A percentile compares a stretch with the other conserved stretches of the same genome.
These are phyloP conservation scores for Temnothorax ravouxi DNA, from an alignment of 2,888 invertebrate species.

Conservation along the genomic window DNA sequence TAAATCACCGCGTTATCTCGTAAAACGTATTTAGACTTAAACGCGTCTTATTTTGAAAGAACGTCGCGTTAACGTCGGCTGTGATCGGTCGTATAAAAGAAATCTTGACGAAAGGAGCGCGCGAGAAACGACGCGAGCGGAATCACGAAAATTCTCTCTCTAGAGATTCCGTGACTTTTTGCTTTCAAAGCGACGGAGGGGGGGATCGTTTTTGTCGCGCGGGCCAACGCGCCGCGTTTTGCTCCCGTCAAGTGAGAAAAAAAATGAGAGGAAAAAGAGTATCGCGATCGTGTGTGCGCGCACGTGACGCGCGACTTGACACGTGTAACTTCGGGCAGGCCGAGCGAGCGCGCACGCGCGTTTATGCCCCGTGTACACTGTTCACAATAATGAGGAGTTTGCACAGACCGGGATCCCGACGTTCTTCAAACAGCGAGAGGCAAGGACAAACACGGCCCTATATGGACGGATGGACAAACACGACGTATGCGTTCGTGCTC, in stretches of 20 bases:
- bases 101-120: not conserved
- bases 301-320: conserved; percentile 59
- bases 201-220: not conserved
- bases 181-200: not conserved
- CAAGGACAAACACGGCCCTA: conserved; percentile 83
- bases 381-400: conserved; percentile 85
- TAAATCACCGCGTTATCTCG: conserved; percentile 25
- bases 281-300: conserved; percentile 11
- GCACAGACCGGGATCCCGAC: conserved; percentile 84
- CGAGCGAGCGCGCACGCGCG: conserved; percentile 60
- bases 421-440: conserved; percentile 85
- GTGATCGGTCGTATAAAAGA: not conserved
- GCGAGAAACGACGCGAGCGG: not conserved
- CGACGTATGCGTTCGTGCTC: conserved; percentile 59
- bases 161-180: not conserved
- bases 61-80: too few species aligned
- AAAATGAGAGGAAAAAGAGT: not conserved
- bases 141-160: conserved; percentile 10
- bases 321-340: conserved; percentile 64
- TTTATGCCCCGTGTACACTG: conserved; percentile 75
- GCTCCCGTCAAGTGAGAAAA: not conserved
- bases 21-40: not conserved
- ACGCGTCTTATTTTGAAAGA: not conserved
- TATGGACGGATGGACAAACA: conserved; percentile 83
- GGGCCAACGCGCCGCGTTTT: not conserved